phyloP scores from a whole-genome alignment of 2,888 invertebrate species.

The Papilio gigon region DNA sequence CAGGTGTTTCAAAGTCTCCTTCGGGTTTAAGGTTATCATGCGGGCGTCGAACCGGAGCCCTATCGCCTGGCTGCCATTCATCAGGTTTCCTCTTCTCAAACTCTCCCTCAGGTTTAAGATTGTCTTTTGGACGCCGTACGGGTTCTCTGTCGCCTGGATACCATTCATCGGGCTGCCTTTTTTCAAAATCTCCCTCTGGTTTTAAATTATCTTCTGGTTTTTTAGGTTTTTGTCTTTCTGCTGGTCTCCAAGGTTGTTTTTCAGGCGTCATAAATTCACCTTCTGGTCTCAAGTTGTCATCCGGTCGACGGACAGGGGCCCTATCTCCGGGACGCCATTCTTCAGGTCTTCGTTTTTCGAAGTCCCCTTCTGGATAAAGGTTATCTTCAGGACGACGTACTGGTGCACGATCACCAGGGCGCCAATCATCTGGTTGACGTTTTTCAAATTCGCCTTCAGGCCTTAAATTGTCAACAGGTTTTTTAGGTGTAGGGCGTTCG shows the following conservation, averaged over 20 bases:
- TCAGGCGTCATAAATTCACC: slow-evolving; percentile 75
- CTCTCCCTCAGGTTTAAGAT: slow-evolving; percentile 81
- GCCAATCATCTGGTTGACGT: slow-evolving; percentile 70
- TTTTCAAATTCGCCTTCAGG: slow-evolving; percentile 81
- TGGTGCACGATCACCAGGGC: slow-evolving; percentile 75
- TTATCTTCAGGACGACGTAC: slow-evolving; percentile 78
- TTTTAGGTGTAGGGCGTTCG: slow-evolving; percentile 60
- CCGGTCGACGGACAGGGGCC: slow-evolving; percentile 62
- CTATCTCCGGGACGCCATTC: slow-evolving; percentile 74
- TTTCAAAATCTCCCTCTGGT: slow-evolving; percentile 83
- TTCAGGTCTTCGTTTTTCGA: slow-evolving; percentile 63
- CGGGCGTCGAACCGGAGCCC: slow-evolving; percentile 76
- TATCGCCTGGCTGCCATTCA: slow-evolving; percentile 73
- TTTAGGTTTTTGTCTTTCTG: slow-evolving; percentile 66
- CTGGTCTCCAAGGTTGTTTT: slow-evolving; percentile 72
- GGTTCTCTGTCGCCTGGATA: slow-evolving; percentile 64
- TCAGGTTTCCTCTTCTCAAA: slow-evolving; percentile 73
- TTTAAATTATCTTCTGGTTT: slow-evolving; percentile 79
- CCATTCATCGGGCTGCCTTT: slow-evolving; percentile 76
- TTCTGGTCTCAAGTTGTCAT: slow-evolving; percentile 74
- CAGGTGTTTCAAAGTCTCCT: slow-evolving; percentile 69
- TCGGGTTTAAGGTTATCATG: slow-evolving; percentile 77
- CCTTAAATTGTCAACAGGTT: slow-evolving; percentile 70
- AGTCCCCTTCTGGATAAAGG: slow-evolving; percentile 79
- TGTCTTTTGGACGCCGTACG: slow-evolving; percentile 73